These are phyloP conservation scores for Latrodectus hesperus DNA, from an alignment of 2,888 invertebrate genomes.

Conservation along the genomic window DNA sequence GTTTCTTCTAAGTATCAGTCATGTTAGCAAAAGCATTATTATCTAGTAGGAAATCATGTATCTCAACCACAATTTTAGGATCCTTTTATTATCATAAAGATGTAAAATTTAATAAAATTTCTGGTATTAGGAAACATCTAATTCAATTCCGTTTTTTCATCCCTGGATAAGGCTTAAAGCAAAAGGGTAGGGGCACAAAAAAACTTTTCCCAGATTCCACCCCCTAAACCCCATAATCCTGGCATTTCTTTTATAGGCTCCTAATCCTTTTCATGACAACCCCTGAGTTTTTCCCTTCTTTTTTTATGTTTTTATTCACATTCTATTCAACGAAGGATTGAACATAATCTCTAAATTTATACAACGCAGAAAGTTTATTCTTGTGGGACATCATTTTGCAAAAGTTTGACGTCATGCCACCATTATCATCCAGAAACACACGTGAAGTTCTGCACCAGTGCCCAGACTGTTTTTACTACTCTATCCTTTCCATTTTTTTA, in stretches of 20 bases:
- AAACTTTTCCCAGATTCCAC: slow-evolving; percentile 14
- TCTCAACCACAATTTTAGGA: too few species aligned
- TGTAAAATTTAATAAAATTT: too few species aligned
- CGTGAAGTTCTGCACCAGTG: slow-evolving; percentile 45
- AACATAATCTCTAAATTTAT: slow-evolving; percentile 64
- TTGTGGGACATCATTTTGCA: slow-evolving; percentile 64
- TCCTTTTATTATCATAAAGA: too few species aligned
- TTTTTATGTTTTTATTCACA: slow-evolving; percentile 23
- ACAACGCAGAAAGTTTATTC: slow-evolving; percentile 58
- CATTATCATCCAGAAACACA: slow-evolving; percentile 65
- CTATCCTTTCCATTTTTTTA: slow-evolving; percentile 26
- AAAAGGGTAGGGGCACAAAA: background rate
- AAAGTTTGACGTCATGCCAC: slow-evolving; percentile 58
- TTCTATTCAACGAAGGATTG: slow-evolving; percentile 55
- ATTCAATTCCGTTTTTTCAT: slow-evolving; percentile 38
- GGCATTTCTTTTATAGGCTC: slow-evolving; percentile 55
- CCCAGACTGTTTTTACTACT: slow-evolving; percentile 43
- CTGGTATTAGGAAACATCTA: slow-evolving; percentile 21
- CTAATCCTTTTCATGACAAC: slow-evolving; percentile 64
- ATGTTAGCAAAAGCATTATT: too few species aligned
- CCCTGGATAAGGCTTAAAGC: too few species aligned
- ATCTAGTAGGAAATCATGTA: too few species aligned
- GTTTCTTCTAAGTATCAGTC: too few species aligned
- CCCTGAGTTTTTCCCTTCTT: slow-evolving; percentile 35
- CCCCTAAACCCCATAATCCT: slow-evolving; percentile 50